These are phyloP conservation scores for Tamandua tetradactyla DNA, from an alignment of 2,797 vertebrate species.

Conservation along the genomic window DNA sequence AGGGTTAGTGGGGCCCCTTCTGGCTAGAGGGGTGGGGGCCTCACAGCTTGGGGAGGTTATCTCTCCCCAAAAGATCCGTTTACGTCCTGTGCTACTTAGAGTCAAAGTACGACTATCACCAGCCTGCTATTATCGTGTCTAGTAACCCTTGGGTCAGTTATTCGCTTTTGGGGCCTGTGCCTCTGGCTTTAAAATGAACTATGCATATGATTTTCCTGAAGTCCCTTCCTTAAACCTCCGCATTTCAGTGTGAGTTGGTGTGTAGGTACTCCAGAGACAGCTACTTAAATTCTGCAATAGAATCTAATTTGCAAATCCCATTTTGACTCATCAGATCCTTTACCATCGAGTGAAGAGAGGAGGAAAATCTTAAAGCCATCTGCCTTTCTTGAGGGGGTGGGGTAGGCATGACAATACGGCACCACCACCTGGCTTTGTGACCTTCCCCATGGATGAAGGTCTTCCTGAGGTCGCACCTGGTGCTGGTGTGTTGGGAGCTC, in stretches of 20 bases:
- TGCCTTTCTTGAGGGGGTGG: neutral
- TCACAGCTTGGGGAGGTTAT: neutral
- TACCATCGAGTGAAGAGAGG: neutral
- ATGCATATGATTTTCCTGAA: neutral
- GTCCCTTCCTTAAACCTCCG: neutral
- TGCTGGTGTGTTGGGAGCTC: neutral
- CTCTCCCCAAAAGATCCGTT: rapidly evolving
- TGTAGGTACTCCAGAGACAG: neutral
- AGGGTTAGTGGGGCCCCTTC: conserved; percentile 81
- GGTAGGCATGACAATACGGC: rapidly evolving
- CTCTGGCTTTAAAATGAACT: neutral
- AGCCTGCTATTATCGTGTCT: neutral
- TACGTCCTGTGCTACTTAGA: rapidly evolving
- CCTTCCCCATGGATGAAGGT: neutral
- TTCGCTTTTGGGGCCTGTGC: neutral
- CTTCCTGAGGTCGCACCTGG: neutral
- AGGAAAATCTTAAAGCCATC: neutral
- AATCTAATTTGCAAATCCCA: neutral
- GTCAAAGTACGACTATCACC: neutral
- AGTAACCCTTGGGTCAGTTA: neutral
- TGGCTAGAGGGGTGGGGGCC: neutral
- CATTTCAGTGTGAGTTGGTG: neutral
- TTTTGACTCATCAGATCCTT: neutral
- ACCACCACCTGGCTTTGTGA: neutral
- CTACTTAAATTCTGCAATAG: neutral